phyloP scores from a whole-genome alignment of 2,888 invertebrate genomes.

The Villa cingulata region DNA sequence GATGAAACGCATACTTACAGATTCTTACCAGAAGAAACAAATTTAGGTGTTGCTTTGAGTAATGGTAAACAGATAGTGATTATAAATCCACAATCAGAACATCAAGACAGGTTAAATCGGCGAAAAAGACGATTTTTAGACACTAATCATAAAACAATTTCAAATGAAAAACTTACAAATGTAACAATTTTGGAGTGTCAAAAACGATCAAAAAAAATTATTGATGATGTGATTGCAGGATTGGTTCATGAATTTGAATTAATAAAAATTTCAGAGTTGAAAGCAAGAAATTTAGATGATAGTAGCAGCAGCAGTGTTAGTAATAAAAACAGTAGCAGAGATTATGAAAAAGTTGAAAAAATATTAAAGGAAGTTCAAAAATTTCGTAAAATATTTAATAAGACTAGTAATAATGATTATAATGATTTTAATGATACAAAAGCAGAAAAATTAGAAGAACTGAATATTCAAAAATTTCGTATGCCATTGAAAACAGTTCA shows the following conservation, averaged over 20 bases:
- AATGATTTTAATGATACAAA: neutral
- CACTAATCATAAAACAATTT: neutral
- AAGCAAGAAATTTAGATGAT: neutral
- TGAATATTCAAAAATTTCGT: no score
- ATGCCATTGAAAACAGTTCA: neutral
- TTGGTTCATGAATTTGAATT: neutral
- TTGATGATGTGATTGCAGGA: neutral
- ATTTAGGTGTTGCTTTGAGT: conserved; percentile 27
- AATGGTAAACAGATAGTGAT: conserved; percentile 27
- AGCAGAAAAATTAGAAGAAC: neutral
- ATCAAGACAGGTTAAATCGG: neutral
- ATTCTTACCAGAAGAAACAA: conserved; percentile 17
- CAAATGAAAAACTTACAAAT: neutral
- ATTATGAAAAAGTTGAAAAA: neutral
- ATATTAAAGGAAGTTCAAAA: neutral
- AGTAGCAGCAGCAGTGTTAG: neutral
- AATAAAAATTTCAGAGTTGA: neutral
- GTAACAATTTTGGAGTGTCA: neutral
- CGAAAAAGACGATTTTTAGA: neutral
- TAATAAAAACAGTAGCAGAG: neutral
- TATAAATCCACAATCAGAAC: neutral
- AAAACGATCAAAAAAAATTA: neutral
- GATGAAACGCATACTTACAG: conserved; percentile 11
- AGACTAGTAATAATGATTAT: no score
- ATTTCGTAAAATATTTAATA: neutral